Base-by-base conservation (phyloP, 2,888 invertebrate species). In the Rotaria sp. region DNA sequence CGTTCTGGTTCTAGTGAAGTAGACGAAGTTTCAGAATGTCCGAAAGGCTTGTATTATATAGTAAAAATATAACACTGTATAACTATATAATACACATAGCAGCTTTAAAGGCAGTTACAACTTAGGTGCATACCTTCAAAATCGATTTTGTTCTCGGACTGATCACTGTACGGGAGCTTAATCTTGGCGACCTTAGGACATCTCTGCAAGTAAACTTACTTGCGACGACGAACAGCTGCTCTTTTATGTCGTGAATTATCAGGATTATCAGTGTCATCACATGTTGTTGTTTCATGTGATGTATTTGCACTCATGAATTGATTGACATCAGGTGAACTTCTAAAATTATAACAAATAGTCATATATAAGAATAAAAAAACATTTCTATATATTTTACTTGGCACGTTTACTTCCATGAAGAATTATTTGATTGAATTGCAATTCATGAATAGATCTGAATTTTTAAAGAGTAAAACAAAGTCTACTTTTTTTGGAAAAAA, bases 221-320 rank as follows among this genome's bases (percentile, higher is more conserved):
- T 80, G 8, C 80, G 80, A 45, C 80, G 80, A 26, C 80, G 80
- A 10, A 26, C 80, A 45, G 45, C 80, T 11, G 45, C 3, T 45
- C n/a, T 80, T n/a, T 45, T 80, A 45, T 80, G 80, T 80, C 80
- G 45, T 11, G 41, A 41, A 80, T 26, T 80, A 5, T 80, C 80
- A 13, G 45, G 13, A 80, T 80, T 45, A 26, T 80, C 80, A 80
- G 3, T 45, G 45, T 80, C 80, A 80, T 80, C 80, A 45, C 80
- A 80, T 45, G 80, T 80, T n/a, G 80, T 80, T 26, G 41, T 80
- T 80, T 80, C 80, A 80, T 45, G 80, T 18, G 80, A 80, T 80
- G 80, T 80, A 45, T 45, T 45, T 45, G 45, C 80, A 3, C 11
- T 26, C 18, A 13, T 41, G 26, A 80, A n/a, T 4, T 80, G 45